phyloP scores from a whole-genome alignment of 1,140 invertebrate genomes.

The Asobara japonica region DNA sequence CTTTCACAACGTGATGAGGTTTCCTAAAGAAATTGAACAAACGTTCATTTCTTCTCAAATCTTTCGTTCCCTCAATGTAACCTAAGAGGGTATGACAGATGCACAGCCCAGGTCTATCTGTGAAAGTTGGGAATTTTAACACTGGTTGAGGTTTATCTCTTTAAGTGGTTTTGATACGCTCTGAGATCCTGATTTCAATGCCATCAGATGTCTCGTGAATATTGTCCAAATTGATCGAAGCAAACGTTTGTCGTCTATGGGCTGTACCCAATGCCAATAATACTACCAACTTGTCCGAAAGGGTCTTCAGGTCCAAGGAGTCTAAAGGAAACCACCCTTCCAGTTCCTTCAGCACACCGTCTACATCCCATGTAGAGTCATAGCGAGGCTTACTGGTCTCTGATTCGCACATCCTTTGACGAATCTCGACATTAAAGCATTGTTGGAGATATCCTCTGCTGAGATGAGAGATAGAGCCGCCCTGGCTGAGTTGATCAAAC shows the following conservation, averaged over 20 bases:
- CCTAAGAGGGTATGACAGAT: neutral
- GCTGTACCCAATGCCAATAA: conserved; percentile 42
- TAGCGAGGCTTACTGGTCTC: conserved; percentile 38
- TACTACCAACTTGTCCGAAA: conserved; percentile 37
- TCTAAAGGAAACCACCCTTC: conserved; percentile 20
- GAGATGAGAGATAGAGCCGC: conserved; percentile 31
- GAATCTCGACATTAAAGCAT: conserved; percentile 36
- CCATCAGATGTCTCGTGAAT: neutral
- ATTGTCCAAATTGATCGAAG: conserved; percentile 29
- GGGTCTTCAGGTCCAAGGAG: conserved; percentile 26
- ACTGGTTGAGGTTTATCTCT: conserved; percentile 24
- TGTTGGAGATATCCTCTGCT: conserved; percentile 7
- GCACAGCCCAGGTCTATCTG: conserved; percentile 8
- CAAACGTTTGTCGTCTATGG: conserved; percentile 34
- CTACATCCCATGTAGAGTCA: conserved; percentile 41
- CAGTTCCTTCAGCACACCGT: conserved; percentile 33
- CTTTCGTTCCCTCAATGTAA: conserved; percentile 23
- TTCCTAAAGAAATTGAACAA: conserved; percentile 21
- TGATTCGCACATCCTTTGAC: conserved; percentile 40
- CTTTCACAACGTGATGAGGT: neutral
- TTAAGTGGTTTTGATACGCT: conserved; percentile 23
- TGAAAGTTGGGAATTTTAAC: conserved; percentile 25
- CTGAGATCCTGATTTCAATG: conserved; percentile 26
- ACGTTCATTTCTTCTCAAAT: neutral
- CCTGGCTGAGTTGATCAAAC: conserved; percentile 25